phyloP scores from a whole-genome alignment of 2,113 vertebrate species.

The Caretta caretta region DNA sequence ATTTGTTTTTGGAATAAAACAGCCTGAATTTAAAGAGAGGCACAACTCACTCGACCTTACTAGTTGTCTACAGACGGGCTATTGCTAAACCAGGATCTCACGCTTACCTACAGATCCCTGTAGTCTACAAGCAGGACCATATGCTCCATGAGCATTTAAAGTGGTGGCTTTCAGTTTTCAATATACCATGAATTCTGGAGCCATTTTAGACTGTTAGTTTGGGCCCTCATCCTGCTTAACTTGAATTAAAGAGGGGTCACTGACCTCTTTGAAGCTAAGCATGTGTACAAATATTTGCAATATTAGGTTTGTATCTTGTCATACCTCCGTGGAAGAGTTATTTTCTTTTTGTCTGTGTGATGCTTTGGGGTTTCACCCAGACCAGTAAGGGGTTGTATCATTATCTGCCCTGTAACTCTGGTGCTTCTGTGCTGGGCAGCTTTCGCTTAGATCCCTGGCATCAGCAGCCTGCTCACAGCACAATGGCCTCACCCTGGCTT shows the following conservation, averaged over 20 bases:
- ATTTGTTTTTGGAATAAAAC: too few relatives aligned
- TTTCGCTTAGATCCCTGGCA: not conserved
- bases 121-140: not conserved
- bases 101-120: not conserved
- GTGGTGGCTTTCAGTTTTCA: not conserved
- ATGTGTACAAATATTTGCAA: not conserved
- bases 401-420: not conserved
- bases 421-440: not conserved
- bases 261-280: not conserved
- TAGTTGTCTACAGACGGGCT: not conserved
- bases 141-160: not conserved
- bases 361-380: not conserved
- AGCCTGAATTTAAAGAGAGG: too few relatives aligned
- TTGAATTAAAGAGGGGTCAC: not conserved
- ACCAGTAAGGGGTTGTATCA: not conserved
- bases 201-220: slow-evolving; percentile 15
- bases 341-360: not conserved
- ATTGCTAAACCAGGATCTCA: not conserved
- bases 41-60: not conserved
- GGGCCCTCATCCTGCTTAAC: slow-evolving; percentile 1
- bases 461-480: not conserved
- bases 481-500: too few relatives aligned
- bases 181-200: not conserved
- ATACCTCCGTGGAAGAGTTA: slow-evolving; percentile 14
- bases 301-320: not conserved